Evolutionary conservation across 2,113 vertebrate genomes (phyloP).

Genomic region (Anseranas semipalmata): DNA sequence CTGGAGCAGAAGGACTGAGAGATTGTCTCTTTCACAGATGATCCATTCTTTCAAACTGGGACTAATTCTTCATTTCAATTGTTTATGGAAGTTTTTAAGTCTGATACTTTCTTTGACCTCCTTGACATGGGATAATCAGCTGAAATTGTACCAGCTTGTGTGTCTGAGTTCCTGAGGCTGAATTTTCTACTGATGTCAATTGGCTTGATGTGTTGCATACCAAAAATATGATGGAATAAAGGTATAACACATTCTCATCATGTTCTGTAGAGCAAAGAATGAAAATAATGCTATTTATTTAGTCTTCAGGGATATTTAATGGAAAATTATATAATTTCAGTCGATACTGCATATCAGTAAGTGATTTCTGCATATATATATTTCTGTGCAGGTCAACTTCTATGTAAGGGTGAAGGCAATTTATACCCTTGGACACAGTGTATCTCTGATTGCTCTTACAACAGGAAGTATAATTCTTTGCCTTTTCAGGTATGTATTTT

Average conservation of each 20-base stretch:
- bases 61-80: not conserved
- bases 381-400: conserved; percentile 81
- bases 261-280: not conserved
- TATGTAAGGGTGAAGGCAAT: conserved; percentile 87
- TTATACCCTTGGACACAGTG: conserved; percentile 90
- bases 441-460: conserved; percentile 88
- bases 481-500: conserved; percentile 82
- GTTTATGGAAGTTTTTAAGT: not conserved
- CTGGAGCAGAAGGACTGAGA: not conserved
- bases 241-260: not conserved
- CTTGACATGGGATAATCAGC: not conserved
- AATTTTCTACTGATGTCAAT: not conserved
- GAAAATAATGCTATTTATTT: not conserved
- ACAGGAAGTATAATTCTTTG: conserved; percentile 89
- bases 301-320: not conserved
- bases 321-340: not conserved
- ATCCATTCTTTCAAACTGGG: not conserved
- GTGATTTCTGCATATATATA: not conserved
- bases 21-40: not conserved
- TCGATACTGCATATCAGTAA: not conserved
- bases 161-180: not conserved
- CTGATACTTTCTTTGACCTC: not conserved
- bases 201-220: not conserved
- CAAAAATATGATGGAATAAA: not conserved
- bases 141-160: not conserved